A percentile compares a stretch with the other conserved stretches of the same genome.
Evolutionary conservation across 1,140 invertebrate species (phyloP).

Genomic region (Triops longicaudatus): DNA sequence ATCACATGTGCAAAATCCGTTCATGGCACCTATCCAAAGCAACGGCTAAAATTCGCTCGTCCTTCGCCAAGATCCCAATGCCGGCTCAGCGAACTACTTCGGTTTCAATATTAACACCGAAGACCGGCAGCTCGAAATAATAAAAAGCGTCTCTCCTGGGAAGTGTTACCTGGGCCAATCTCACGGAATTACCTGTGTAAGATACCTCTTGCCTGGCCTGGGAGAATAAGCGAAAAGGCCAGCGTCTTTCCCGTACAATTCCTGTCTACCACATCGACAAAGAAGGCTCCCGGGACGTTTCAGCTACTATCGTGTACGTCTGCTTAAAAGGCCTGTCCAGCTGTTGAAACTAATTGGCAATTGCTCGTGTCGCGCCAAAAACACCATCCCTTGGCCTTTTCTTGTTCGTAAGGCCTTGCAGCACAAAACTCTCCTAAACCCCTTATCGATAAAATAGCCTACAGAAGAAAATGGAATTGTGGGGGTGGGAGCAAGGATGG

Average conservation of each 20-base stretch:
- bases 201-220: neutral
- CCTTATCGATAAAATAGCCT: neutral
- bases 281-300: neutral
- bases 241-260: too few relatives aligned
- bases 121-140: neutral
- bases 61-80: neutral
- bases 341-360: constrained; percentile 12
- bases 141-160: neutral
- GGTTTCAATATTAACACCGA: neutral
- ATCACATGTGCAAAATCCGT: too few relatives aligned
- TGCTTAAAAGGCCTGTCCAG: neutral
- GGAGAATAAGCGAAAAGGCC: neutral
- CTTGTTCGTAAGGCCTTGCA: too few relatives aligned
- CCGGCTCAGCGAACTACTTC: neutral
- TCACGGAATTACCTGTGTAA: neutral
- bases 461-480: too few relatives aligned
- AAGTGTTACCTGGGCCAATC: constrained; percentile 7
- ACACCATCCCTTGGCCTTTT: neutral
- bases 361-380: neutral
- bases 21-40: too few relatives aligned
- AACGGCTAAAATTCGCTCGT: too few relatives aligned
- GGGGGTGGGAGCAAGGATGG: neutral
- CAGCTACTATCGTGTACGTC: neutral
- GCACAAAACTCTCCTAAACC: neutral
- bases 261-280: too few relatives aligned